Evolutionary conservation across 2,888 invertebrate species (phyloP).

Genomic region (Vanessa cardui): DNA sequence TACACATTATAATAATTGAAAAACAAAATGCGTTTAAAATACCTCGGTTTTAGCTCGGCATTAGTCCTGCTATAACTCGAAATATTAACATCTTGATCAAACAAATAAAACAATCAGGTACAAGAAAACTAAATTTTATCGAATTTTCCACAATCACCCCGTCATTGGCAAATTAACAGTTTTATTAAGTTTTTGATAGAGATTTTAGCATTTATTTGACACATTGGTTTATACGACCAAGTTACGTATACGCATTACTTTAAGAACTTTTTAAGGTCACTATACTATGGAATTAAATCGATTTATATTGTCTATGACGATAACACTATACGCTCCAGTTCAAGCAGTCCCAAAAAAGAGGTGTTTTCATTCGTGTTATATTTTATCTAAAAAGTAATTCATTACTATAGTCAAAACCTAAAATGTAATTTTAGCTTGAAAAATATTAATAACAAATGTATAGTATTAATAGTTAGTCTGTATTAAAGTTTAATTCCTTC

Average conservation of each 20-base stretch:
- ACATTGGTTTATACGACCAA: constrained; percentile 35
- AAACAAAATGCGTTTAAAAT: constrained; percentile 42
- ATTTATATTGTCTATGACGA: constrained; percentile 35
- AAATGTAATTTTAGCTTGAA: no score
- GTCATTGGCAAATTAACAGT: constrained; percentile 40
- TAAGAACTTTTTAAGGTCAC: constrained; percentile 22
- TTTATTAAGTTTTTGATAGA: constrained; percentile 35
- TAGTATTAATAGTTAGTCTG: no score
- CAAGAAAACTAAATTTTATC: constrained; percentile 18
- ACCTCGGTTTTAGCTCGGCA: constrained; percentile 32
- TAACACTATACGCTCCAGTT: constrained; percentile 19
- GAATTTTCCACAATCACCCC: constrained; percentile 45
- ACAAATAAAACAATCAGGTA: constrained; percentile 31
- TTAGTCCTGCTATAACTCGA: constrained; percentile 34
- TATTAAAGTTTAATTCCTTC: no score
- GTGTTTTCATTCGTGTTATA: not conserved
- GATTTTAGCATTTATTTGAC: constrained; percentile 37
- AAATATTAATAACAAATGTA: no score
- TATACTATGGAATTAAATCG: constrained; percentile 36
- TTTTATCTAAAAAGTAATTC: no score
- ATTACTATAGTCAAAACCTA: no score
- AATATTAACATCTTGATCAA: constrained; percentile 33
- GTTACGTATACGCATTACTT: constrained; percentile 21
- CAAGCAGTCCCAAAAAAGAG: not conserved
- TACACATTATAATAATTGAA: constrained; percentile 15